phyloP scores from a whole-genome alignment of 1,140 invertebrate genomes.

The Drosophila funebris region DNA sequence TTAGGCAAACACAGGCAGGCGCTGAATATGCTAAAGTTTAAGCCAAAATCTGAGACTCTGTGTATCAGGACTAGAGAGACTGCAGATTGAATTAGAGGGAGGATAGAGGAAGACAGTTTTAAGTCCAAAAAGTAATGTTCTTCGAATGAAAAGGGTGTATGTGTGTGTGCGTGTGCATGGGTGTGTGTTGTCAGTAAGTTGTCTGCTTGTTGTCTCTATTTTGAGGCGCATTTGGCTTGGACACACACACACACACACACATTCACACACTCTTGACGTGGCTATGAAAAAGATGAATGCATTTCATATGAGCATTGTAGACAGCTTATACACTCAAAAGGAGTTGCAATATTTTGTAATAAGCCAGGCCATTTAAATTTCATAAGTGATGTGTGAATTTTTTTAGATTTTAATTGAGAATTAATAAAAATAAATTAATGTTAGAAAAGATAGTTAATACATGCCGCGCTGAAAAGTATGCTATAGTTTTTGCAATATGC shows the following conservation, averaged over 20 bases:
- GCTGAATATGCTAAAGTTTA: constrained; percentile 31
- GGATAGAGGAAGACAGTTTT: constrained; percentile 65
- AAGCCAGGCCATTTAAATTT: no score
- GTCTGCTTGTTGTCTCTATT: constrained; percentile 73
- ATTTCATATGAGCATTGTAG: constrained; percentile 60
- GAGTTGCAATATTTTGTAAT: not conserved
- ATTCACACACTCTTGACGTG: constrained; percentile 16
- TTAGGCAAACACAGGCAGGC: constrained; percentile 33
- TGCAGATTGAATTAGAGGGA: not conserved
- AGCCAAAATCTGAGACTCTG: constrained; percentile 23
- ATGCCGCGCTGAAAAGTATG: no score
- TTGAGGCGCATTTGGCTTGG: constrained; percentile 45
- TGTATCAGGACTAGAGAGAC: not conserved
- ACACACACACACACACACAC: constrained; percentile 15
- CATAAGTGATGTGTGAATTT: no score
- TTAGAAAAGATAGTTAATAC: no score
- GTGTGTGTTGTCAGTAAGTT: constrained; percentile 68
- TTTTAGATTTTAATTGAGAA: no score
- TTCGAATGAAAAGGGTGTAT: not conserved
- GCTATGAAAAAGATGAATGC: constrained; percentile 68
- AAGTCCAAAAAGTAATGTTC: constrained; percentile 44
- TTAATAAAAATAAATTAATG: no score
- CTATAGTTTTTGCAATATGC: no score
- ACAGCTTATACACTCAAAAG: constrained; percentile 12
- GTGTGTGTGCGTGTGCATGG: not conserved